These are phyloP conservation scores for Syngnathus acus DNA, from an alignment of 2,797 vertebrate genomes.

Conservation along the genomic window DNA sequence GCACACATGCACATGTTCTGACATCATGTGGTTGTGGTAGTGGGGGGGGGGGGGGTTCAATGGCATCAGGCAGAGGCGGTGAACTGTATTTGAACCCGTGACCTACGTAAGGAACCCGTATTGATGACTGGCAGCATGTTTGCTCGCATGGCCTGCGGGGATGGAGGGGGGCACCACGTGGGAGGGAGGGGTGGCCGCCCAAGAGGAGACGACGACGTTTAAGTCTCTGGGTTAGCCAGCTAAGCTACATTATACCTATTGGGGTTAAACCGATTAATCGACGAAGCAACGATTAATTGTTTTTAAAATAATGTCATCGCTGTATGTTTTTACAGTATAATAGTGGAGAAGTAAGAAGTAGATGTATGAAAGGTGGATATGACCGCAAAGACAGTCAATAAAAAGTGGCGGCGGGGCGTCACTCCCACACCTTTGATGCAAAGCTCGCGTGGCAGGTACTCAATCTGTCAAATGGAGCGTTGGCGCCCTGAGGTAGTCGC, in stretches of 20 bases:
- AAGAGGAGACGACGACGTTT: neutral
- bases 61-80: slow-evolving; percentile 37
- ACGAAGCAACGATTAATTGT: too few relatives aligned
- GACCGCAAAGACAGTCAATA: neutral
- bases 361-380: neutral
- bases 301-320: too few relatives aligned
- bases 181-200: neutral
- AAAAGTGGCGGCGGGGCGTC: neutral
- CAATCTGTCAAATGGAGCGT: slow-evolving; percentile 4
- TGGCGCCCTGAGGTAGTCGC: neutral
- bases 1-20: slow-evolving; percentile 10
- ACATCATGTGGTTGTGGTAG: neutral
- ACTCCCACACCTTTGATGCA: neutral
- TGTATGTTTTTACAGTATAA: too few relatives aligned
- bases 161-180: neutral
- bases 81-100: slow-evolving; percentile 72
- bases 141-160: slow-evolving; percentile 46
- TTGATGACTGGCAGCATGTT: slow-evolving; percentile 60
- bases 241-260: neutral
- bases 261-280: neutral
- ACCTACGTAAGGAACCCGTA: slow-evolving; percentile 75
- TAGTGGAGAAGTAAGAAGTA: neutral
- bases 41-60: neutral
- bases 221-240: neutral
- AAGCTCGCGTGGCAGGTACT: neutral